Conservation (phyloP, 2,888 invertebrate species). For the Cephus sareptanus region DNA sequence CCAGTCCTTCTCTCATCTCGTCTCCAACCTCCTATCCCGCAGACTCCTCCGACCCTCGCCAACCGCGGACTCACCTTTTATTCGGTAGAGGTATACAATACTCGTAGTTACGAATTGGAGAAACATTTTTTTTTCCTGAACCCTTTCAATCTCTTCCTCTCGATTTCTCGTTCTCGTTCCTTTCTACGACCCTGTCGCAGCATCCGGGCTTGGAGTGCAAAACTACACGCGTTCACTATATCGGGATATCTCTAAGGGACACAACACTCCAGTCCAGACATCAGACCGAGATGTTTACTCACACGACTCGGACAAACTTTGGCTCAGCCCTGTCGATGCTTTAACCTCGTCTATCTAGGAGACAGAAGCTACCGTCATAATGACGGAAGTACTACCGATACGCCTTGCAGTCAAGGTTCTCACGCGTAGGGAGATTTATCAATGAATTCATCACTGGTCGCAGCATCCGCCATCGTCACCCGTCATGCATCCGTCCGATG, state of each 20-base stretch:
- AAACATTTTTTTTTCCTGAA: not conserved
- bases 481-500: not conserved
- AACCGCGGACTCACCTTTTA: constrained; percentile 14
- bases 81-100: not conserved
- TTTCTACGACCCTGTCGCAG: constrained; percentile 24
- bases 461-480: not conserved
- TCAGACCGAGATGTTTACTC: constrained; percentile 32
- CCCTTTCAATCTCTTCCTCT: constrained; percentile 21
- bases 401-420: constrained; percentile 25
- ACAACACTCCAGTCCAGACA: constrained; percentile 13
- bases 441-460: not conserved
- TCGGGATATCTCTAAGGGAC: not conserved
- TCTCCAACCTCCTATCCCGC: not conserved
- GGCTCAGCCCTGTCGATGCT: constrained; percentile 14
- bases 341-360: constrained; percentile 30
- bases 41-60: constrained; percentile 11
- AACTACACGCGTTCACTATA: not conserved
- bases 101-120: not conserved
- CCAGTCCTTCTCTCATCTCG: not conserved
- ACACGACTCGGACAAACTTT: constrained; percentile 33
- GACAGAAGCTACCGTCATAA: constrained; percentile 19
- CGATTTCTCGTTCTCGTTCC: constrained; percentile 23
- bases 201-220: constrained; percentile 19
- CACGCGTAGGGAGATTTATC: not conserved
- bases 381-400: constrained; percentile 32